Base-by-base conservation (phyloP, 2,888 invertebrate genomes). In the Silvanus unidentatus region DNA sequence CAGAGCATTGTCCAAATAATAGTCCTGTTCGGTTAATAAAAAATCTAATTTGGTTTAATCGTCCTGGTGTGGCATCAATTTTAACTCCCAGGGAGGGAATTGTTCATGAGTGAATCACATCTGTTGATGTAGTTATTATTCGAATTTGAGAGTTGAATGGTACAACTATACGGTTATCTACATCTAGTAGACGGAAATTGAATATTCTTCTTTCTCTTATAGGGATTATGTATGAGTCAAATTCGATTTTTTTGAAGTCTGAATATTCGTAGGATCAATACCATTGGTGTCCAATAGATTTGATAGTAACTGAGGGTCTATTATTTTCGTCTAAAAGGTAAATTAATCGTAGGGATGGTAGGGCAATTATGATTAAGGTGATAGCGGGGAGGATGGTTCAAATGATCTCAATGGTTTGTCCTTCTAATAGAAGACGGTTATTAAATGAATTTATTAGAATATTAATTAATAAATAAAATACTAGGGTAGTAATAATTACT, bases 1-100 rank as follows among this genome's bases (percentile, higher is more conserved):
- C 86, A 57, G 86, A 87, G 67, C 86, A 88, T 79, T 87, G 85
- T 0, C 86, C 85, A 71, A 72, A 86, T 70, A 77, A 82, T 65
- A 85, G 59, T 35, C 85, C 84, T 1, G 81, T 75, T 1, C 79
- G 79, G 53, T 77, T 81, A 58, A 78, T 75, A 58, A 73, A 73
- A 67, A 84, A 77, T 58, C 73, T 77, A 63, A 72, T 75, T 80
- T 82, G 80, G 58, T 82, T 82, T 67, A 82, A 55, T 35, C 82
- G 81, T 0, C 82, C 81, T 0, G 81, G 82, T 0, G 78, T 77
- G 13, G 79, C 79, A 71, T 83, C 82, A 54, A 81, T 72, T 74
- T 83, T 83, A 40, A 82, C 72, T 1, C 81, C 80, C 72, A 82
- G 58, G 0, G 77, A 69, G 0, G 81, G 81, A 0, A 83, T 54